phyloP scores from a whole-genome alignment of 2,113 vertebrate species.

The Cololabis saira region DNA sequence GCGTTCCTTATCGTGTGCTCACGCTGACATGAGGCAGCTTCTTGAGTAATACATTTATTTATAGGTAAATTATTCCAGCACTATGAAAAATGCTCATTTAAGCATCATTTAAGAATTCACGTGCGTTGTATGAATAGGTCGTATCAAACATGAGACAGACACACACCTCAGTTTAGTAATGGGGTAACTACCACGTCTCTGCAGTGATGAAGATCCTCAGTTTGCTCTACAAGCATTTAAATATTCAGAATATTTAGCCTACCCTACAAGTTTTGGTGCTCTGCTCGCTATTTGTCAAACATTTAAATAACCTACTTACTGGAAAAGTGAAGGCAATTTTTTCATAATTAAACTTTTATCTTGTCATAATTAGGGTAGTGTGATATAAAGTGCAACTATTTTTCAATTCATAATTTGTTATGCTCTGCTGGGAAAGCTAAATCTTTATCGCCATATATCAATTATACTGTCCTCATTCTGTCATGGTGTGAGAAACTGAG shows the following conservation, averaged over 20 bases:
- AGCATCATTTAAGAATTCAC: too few relatives aligned
- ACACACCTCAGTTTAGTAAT: too few relatives aligned
- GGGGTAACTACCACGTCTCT: too few relatives aligned
- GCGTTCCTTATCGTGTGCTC: too few relatives aligned
- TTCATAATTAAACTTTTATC: slow-evolving; percentile 67
- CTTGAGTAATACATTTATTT: too few relatives aligned
- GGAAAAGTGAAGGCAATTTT: slow-evolving; percentile 43
- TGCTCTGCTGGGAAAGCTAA: slow-evolving; percentile 76
- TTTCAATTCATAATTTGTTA: slow-evolving; percentile 71
- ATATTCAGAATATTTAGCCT: background rate
- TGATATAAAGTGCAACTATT: slow-evolving; percentile 70
- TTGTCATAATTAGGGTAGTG: slow-evolving; percentile 70
- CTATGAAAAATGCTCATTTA: too few relatives aligned
- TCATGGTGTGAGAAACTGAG: slow-evolving; percentile 67
- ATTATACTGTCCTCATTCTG: slow-evolving; percentile 82
- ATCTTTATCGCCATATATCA: slow-evolving; percentile 79
- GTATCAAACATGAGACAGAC: too few relatives aligned
- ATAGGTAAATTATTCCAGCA: too few relatives aligned
- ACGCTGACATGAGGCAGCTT: too few relatives aligned
- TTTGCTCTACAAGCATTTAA: too few relatives aligned
- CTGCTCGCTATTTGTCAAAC: slow-evolving; percentile 32
- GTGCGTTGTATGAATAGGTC: too few relatives aligned
- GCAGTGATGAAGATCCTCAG: too few relatives aligned
- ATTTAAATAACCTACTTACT: slow-evolving; percentile 40
- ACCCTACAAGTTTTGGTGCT: slow-evolving; percentile 25